Evolutionary conservation across 1,140 invertebrate species (phyloP).

Genomic region (Artemia franciscana): DNA sequence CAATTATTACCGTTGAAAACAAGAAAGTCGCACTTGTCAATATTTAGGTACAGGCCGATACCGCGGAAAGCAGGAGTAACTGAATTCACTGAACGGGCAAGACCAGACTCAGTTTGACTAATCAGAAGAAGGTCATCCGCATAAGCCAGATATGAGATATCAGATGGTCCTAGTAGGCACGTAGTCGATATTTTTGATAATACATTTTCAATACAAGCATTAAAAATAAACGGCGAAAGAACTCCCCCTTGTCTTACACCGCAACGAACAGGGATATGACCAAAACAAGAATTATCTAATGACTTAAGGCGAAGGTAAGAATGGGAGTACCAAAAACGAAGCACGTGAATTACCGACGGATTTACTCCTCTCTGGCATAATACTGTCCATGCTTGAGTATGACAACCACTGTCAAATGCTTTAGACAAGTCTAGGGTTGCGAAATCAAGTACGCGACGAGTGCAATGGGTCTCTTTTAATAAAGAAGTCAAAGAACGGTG

Average conservation of each 20-base stretch:
- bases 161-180: neutral
- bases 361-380: too few relatives aligned
- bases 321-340: too few relatives aligned
- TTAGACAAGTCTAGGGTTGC: neutral
- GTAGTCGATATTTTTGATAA: neutral
- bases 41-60: too few relatives aligned
- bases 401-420: neutral
- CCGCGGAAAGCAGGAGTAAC: neutral
- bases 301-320: neutral
- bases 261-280: neutral
- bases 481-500: too few relatives aligned
- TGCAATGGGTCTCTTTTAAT: too few relatives aligned
- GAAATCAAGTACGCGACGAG: neutral
- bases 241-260: neutral
- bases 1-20: neutral
- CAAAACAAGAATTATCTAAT: neutral
- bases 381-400: neutral
- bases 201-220: neutral
- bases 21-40: too few relatives aligned
- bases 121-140: too few relatives aligned
- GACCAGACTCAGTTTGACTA: too few relatives aligned
- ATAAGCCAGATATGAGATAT: neutral
- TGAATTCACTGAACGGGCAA: neutral
- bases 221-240: neutral
- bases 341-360: too few relatives aligned